These are phyloP conservation scores for Ditylenchus dipsaci DNA, from an alignment of 1,140 invertebrate genomes.

Conservation along the genomic window DNA sequence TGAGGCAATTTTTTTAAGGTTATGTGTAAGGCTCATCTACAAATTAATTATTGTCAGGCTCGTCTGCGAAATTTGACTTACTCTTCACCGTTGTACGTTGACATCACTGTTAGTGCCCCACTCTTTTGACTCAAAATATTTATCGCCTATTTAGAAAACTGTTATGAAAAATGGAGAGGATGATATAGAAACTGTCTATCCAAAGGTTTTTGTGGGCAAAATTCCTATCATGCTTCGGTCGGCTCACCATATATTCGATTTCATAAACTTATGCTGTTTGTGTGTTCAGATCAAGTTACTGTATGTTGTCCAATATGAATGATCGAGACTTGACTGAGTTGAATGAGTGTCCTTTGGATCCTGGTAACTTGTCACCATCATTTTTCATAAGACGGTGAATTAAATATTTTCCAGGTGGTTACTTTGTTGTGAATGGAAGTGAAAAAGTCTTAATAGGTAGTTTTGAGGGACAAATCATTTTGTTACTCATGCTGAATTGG, in stretches of 20 bases:
- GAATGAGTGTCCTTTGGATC: slow-evolving; percentile 74
- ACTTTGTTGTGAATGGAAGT: slow-evolving; percentile 91
- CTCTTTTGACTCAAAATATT: too few species aligned
- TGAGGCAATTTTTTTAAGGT: slow-evolving; percentile 66
- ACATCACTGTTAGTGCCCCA: too few species aligned
- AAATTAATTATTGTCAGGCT: slow-evolving; percentile 34
- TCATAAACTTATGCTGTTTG: background rate
- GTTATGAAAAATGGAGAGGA: slow-evolving; percentile 83
- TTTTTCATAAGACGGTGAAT: too few species aligned
- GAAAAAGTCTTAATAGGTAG: slow-evolving; percentile 93
- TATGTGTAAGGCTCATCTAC: background rate
- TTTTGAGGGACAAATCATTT: too few species aligned
- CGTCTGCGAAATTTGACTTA: slow-evolving; percentile 64
- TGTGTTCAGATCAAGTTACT: slow-evolving; percentile 75
- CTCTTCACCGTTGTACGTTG: slow-evolving; percentile 94
- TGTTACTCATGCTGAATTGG: too few species aligned
- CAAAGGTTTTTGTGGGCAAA: slow-evolving; percentile 97
- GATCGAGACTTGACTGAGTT: slow-evolving; percentile 97
- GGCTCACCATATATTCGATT: background rate
- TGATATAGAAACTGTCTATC: slow-evolving; percentile 83
- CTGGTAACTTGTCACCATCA: too few species aligned
- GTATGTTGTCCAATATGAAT: slow-evolving; percentile 81
- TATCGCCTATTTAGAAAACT: too few species aligned
- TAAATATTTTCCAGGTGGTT: slow-evolving; percentile 80
- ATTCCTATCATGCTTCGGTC: slow-evolving; percentile 93